These are phyloP conservation scores for Turritopsis rubra DNA, from an alignment of 30 jellyfish, hydroid and myxozoan genomes.

Conservation along the genomic window DNA sequence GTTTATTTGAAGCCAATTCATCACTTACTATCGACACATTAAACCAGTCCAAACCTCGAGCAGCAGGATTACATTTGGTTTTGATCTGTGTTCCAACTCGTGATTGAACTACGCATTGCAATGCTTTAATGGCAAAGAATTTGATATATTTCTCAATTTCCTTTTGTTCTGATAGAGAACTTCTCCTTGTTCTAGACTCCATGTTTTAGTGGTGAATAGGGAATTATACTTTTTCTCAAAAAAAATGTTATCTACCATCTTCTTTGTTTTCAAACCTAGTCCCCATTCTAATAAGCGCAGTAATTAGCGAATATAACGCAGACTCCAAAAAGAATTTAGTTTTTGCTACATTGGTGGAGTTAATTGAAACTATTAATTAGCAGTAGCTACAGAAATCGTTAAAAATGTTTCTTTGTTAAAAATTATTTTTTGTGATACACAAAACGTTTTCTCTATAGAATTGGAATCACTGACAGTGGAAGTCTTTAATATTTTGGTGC, in stretches of 20 bases:
- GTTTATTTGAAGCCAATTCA: conserved; percentile 29
- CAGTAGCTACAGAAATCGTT: no score
- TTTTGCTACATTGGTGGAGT: background rate
- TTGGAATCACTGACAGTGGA: background rate
- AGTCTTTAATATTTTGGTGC: background rate
- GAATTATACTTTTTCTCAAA: background rate
- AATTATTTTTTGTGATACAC: no score
- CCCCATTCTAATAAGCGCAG: background rate
- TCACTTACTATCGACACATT: conserved; percentile 68
- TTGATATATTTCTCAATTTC: conserved; percentile 81
- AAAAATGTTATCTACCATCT: background rate
- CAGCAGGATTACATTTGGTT: conserved; percentile 66
- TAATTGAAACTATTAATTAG: background rate
- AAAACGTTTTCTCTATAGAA: no score
- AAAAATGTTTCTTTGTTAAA: background rate
- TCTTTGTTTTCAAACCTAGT: conserved; percentile 26
- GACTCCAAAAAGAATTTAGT: background rate
- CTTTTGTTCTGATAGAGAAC: conserved; percentile 14
- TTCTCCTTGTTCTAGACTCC: background rate
- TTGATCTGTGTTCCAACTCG: conserved; percentile 68
- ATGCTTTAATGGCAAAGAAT: conserved; percentile 62
- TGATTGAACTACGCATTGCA: conserved; percentile 67
- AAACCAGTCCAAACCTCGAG: conserved; percentile 96
- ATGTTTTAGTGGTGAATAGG: background rate
- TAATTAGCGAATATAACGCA: background rate